Conservation (phyloP, 2,888 invertebrate species). For the Allacma fusca region DNA sequence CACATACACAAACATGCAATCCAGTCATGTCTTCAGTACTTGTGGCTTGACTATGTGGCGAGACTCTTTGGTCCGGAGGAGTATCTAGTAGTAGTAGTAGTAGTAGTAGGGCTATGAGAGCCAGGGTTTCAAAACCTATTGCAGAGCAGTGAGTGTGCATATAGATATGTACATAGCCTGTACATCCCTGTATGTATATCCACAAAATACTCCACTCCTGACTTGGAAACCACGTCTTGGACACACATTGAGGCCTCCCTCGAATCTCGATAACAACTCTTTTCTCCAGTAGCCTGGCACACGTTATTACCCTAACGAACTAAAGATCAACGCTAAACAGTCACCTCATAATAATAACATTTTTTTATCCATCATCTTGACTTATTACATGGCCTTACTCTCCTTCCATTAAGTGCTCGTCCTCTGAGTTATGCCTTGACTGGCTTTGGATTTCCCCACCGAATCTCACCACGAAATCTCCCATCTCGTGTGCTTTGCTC, state of each 20-base stretch:
- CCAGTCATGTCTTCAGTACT: not conserved
- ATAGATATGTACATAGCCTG: not conserved
- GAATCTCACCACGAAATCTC: not conserved
- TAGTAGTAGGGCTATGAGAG: too few species aligned
- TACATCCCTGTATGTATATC: not conserved
- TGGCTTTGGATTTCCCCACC: not conserved
- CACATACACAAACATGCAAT: constrained; percentile 25
- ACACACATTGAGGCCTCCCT: constrained; percentile 48
- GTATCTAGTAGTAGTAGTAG: too few species aligned
- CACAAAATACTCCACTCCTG: not conserved
- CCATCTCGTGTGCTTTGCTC: not conserved
- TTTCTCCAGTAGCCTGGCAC: constrained; percentile 32
- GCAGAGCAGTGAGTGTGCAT: not conserved
- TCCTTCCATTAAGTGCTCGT: not conserved
- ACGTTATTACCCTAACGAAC: constrained; percentile 21
- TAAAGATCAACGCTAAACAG: constrained; percentile 14
- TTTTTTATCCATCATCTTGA: constrained; percentile 2
- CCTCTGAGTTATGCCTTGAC: not conserved
- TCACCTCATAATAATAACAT: constrained; percentile 20
- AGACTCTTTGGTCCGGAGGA: too few species aligned
- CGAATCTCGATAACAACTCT: constrained; percentile 45
- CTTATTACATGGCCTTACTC: constrained; percentile 7
- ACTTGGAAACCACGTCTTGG: constrained; percentile 18
- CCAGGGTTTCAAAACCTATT: too few species aligned
- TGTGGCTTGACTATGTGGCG: too few species aligned